Evolutionary conservation across 1,140 invertebrate species (phyloP), one percentile per base, ranked within the genome.

Genomic region (Subanguina moxae): DNA sequence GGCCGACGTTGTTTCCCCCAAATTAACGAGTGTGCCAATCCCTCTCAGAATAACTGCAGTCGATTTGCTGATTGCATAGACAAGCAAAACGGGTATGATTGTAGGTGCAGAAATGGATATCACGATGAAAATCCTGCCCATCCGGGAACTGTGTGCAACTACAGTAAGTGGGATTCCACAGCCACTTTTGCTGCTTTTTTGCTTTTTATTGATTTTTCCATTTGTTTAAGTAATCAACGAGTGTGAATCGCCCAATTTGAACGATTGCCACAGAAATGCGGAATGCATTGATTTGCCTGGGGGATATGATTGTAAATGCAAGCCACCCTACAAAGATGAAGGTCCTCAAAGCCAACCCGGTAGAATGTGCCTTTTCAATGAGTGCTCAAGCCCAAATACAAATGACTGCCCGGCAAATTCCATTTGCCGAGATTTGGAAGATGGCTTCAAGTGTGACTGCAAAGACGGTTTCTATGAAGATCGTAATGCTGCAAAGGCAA

Each of bases 201-300:
- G 32, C 32, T 38, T 38, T 38, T 38, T 38, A 61, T 15, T 23
- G 27, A 32, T 19, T 38, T 61, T 61, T 45, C 28, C 58, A 21
- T 64, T 19, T 19, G 23, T 61, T 64, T 56, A 19, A 73, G 71
- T 74, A n/a, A 82, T 94, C 65, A 90, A 95, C 78, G 92, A 94
- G 82, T 95, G 92, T 76, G 86, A 88, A 0, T 88, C 89, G 0
- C 82, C 87, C 8, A 91, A 94, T 62, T 82, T 94, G 9, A 90
- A 97, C 80, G 93, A 97, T 82, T 97, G 94, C 78, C 89, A 91
- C 75, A 85, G 87, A 13, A 86, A 89, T 59, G 93, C 85, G 0
- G 87, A 85, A 0, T 97, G 94, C 83, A 87, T 88, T 25, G 97
- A 97, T 82, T 88, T 87, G 0, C 92, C 91, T 86, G 93, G 93